Evolutionary conservation across 2,797 vertebrate genomes (phyloP).

Genomic region (Mallotus villosus): DNA sequence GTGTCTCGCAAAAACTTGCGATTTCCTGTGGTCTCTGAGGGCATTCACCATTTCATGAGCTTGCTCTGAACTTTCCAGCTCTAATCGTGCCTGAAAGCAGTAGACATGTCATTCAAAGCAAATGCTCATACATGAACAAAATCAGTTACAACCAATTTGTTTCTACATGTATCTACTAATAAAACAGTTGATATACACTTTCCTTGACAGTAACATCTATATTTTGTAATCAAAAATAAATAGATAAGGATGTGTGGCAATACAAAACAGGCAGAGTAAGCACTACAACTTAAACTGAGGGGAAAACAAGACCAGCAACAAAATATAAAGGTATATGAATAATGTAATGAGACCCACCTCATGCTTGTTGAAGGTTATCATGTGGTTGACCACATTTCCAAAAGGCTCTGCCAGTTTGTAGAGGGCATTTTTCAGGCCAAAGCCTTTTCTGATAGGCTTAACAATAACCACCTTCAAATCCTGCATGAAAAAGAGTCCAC

Average conservation of each 20-base stretch:
- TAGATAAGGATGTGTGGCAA: background rate
- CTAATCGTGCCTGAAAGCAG: constrained; percentile 43
- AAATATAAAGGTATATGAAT: background rate
- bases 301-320: too few species aligned
- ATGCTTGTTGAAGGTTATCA: constrained; percentile 43
- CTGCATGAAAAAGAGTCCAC: constrained; percentile 5
- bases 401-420: constrained; percentile 37
- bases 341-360: constrained; percentile 37
- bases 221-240: background rate
- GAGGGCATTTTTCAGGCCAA: constrained; percentile 33
- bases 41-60: constrained; percentile 48
- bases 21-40: constrained; percentile 36
- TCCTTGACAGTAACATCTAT: background rate
- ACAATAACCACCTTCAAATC: constrained; percentile 48
- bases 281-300: too few species aligned
- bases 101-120: background rate
- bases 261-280: too few species aligned
- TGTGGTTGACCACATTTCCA: constrained; percentile 46
- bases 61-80: constrained; percentile 44
- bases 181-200: background rate
- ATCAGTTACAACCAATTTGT: background rate
- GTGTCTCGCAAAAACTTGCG: constrained; percentile 30
- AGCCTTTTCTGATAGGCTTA: constrained; percentile 37
- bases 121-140: background rate
- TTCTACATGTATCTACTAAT: background rate